These are phyloP conservation scores for Hemitrygon akajei DNA, from an alignment of 2,797 vertebrate genomes.

Conservation along the genomic window DNA sequence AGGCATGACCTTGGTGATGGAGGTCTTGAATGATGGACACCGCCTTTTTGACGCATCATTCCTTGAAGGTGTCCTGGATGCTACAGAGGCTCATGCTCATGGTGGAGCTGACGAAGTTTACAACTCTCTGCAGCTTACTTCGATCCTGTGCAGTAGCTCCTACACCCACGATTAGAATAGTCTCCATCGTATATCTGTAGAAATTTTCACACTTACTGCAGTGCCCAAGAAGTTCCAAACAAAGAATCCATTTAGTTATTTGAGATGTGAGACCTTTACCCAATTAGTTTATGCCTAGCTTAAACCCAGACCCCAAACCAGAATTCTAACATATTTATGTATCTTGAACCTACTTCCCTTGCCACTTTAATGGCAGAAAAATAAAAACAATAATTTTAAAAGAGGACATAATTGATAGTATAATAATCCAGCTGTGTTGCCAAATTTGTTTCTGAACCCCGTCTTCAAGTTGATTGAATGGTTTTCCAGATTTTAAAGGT, in stretches of 20 bases:
- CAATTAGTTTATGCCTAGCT: not conserved
- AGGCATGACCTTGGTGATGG: too few relatives aligned
- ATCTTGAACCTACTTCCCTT: not conserved
- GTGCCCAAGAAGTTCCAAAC: not conserved
- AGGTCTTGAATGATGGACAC: too few relatives aligned
- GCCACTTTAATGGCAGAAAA: not conserved
- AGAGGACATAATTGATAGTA: not conserved
- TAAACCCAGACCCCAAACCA: not conserved
- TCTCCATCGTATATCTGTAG: too few relatives aligned
- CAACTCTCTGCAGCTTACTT: too few relatives aligned
- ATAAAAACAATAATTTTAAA: not conserved
- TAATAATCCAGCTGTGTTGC: not conserved
- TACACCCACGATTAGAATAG: too few relatives aligned
- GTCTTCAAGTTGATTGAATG: not conserved
- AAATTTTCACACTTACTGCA: not conserved
- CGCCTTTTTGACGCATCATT: too few relatives aligned
- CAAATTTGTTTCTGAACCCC: not conserved
- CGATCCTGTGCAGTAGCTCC: too few relatives aligned
- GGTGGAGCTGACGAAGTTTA: too few relatives aligned
- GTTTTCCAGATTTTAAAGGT: not conserved
- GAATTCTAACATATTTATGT: not conserved
- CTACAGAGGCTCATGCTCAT: too few relatives aligned
- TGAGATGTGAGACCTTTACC: not conserved
- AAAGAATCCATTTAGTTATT: not conserved
- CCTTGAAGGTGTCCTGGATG: too few relatives aligned